These are phyloP conservation scores for Crenuchus spilurus DNA, from an alignment of 2,797 vertebrate species.

Conservation along the genomic window DNA sequence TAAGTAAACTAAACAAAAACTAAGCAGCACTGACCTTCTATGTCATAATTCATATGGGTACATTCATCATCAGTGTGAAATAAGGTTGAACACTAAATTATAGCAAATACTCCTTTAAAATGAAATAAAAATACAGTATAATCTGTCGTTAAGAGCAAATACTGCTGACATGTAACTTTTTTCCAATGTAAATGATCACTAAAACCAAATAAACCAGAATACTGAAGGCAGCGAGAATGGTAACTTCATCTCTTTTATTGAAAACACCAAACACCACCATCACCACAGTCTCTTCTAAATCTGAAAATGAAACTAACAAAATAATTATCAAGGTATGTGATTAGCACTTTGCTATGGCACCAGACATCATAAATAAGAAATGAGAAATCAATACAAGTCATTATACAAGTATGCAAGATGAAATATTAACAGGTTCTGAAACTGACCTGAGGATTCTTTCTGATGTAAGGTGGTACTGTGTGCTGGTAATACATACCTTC, in stretches of 20 bases:
- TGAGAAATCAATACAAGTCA: slow-evolving; percentile 80
- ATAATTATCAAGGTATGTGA: slow-evolving; percentile 56
- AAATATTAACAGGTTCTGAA: slow-evolving; percentile 81
- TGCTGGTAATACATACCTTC: slow-evolving; percentile 73
- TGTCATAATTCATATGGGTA: no score
- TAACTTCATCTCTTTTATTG: background rate
- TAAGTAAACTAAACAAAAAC: no score
- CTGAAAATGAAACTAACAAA: slow-evolving; percentile 54
- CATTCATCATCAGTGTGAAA: no score
- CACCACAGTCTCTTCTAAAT: slow-evolving; percentile 9
- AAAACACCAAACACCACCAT: slow-evolving; percentile 5
- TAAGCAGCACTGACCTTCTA: no score
- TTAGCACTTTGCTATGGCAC: slow-evolving; percentile 73
- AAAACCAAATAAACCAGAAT: background rate
- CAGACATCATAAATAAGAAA: slow-evolving; percentile 78
- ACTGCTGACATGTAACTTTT: no score
- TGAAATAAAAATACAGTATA: no score
- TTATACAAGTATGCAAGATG: slow-evolving; percentile 70
- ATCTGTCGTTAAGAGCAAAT: no score
- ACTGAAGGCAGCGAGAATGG: background rate
- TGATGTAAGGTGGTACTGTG: slow-evolving; percentile 59
- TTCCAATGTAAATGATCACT: no score
- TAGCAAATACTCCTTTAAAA: no score
- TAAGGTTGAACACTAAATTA: no score
- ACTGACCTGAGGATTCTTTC: slow-evolving; percentile 71